Conservation (phyloP, 2,113 vertebrate genomes). For the Siniperca knerii region DNA sequence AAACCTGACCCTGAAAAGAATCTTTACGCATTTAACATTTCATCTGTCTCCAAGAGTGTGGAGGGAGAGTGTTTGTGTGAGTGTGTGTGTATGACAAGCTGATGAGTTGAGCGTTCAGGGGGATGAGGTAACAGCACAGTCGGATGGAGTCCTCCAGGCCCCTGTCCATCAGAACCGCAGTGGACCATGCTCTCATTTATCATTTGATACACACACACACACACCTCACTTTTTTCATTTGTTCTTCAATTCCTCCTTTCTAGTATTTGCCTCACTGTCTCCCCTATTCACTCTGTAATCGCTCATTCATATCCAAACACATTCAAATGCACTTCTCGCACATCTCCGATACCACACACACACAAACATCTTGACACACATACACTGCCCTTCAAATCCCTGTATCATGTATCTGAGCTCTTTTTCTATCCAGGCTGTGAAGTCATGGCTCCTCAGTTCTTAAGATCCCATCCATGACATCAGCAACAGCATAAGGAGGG, state of each 20-base stretch:
- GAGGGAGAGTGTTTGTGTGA: slow-evolving; percentile 45
- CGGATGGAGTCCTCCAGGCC: slow-evolving; percentile 66
- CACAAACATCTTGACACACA: slow-evolving; percentile 18
- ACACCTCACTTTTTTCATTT: slow-evolving; percentile 1
- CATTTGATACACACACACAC: slow-evolving; percentile 59
- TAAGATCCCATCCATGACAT: slow-evolving; percentile 37
- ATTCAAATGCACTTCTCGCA: slow-evolving; percentile 2
- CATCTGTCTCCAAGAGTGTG: slow-evolving; percentile 69
- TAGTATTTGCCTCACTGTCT: slow-evolving; percentile 17
- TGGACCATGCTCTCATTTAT: slow-evolving; percentile 75
- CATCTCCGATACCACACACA: slow-evolving; percentile 3
- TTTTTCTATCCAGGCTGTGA: slow-evolving; percentile 34
- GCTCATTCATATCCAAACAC: slow-evolving; percentile 5
- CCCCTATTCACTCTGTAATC: neutral
- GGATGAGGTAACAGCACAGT: slow-evolving; percentile 78
- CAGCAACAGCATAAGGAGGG: slow-evolving; percentile 20
- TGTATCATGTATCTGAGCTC: neutral
- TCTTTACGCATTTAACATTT: slow-evolving; percentile 74
- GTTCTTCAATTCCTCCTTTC: slow-evolving; percentile 6
- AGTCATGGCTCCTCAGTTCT: slow-evolving; percentile 35
- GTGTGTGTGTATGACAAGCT: slow-evolving; percentile 62
- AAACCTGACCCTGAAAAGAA: slow-evolving; percentile 79
- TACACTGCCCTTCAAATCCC: slow-evolving; percentile 11
- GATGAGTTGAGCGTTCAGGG: slow-evolving; percentile 73
- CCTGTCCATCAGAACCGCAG: slow-evolving; percentile 76